Conservation (phyloP, 2,888 invertebrate genomes). For the Cheilosia soror region DNA sequence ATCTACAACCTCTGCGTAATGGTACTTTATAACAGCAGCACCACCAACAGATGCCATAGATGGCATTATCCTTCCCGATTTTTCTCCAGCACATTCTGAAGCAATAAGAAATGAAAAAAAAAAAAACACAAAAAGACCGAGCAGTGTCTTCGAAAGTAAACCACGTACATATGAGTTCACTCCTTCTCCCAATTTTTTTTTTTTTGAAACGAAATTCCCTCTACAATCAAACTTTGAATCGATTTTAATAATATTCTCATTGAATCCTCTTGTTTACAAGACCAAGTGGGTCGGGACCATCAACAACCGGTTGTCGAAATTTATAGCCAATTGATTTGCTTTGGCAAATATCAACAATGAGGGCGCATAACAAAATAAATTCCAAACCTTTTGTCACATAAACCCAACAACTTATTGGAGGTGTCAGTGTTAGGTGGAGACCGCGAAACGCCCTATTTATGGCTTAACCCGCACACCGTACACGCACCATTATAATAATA, state of each 20-base stretch:
- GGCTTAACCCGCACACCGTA: background rate
- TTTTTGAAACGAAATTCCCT: constrained; percentile 36
- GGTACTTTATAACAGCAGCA: constrained; percentile 39
- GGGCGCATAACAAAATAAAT: constrained; percentile 15
- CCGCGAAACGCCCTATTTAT: constrained; percentile 4
- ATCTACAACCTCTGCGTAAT: constrained; percentile 8
- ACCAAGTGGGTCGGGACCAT: background rate
- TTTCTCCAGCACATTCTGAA: constrained; percentile 26
- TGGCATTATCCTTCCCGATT: constrained; percentile 42
- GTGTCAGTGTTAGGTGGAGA: constrained; percentile 5
- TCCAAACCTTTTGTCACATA: constrained; percentile 22
- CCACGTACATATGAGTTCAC: constrained; percentile 11
- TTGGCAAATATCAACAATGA: constrained; percentile 39
- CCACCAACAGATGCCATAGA: constrained; percentile 40
- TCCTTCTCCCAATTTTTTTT: background rate
- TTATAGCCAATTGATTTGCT: constrained; percentile 6
- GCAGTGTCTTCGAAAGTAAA: background rate
- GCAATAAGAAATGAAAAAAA: background rate
- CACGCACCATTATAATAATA: background rate
- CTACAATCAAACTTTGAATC: constrained; percentile 40
- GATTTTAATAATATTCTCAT: background rate
- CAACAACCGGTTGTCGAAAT: constrained; percentile 8
- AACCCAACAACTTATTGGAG: constrained; percentile 18
- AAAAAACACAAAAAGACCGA: background rate
- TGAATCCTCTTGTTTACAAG: background rate